Percentiles rank a stretch among this genome's conserved stretches.
These are phyloP conservation scores for Micropterix aruncella DNA, from an alignment of 2,888 invertebrate genomes.

Conservation along the genomic window DNA sequence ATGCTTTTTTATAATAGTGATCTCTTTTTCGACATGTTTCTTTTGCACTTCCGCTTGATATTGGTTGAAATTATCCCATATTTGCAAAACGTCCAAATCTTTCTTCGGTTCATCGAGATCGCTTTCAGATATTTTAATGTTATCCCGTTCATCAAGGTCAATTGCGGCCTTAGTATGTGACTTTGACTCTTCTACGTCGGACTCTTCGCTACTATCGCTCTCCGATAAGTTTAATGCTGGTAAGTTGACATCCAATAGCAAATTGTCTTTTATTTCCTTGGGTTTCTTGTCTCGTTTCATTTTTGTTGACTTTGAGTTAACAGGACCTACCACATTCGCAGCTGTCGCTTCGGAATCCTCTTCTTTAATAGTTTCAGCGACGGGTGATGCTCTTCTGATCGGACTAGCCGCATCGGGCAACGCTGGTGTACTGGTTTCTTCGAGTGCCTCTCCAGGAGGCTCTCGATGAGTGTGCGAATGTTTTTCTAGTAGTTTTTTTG, in stretches of 20 bases:
- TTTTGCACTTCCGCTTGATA: constrained; percentile 58
- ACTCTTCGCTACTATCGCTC: constrained; percentile 67
- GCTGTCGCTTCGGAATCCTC: constrained; percentile 10
- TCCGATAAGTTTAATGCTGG: constrained; percentile 75
- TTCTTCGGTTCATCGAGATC: constrained; percentile 18
- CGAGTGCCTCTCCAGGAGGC: constrained; percentile 14
- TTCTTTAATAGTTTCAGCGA: no score
- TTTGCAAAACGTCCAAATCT: constrained; percentile 50
- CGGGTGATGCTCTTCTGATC: no score
- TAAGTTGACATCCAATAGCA: constrained; percentile 42
- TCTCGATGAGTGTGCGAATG: constrained; percentile 52
- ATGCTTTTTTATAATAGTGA: constrained; percentile 37
- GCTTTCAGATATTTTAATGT: constrained; percentile 6
- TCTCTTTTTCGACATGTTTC: constrained; percentile 29
- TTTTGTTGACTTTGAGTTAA: constrained; percentile 13
- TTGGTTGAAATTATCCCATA: constrained; percentile 65
- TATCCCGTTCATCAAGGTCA: constrained; percentile 4
- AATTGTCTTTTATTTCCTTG: constrained; percentile 30
- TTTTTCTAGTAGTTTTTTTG: constrained; percentile 60
- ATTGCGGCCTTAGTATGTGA: constrained; percentile 2
- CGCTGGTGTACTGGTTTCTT: constrained; percentile 12
- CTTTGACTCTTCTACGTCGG: constrained; percentile 8
- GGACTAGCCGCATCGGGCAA: constrained; percentile 8
- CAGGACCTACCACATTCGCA: constrained; percentile 7
- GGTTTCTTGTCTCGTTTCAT: constrained; percentile 27